phyloP scores from a whole-genome alignment of 2,113 vertebrate genomes.

The Epinephelus lanceolatus region DNA sequence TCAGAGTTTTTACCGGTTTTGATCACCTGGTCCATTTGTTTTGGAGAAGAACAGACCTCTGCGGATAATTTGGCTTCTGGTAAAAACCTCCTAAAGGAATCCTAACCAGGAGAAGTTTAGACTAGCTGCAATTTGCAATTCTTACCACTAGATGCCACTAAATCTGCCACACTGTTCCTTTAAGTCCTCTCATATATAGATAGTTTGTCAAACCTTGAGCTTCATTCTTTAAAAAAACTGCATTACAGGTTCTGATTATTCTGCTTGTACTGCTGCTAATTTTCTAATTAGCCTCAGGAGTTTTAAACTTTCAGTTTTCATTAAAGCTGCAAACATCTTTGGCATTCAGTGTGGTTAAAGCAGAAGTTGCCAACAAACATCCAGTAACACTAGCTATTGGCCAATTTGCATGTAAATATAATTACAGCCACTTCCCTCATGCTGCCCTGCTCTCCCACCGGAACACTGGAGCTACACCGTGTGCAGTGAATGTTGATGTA shows the following conservation, averaged over 20 bases:
- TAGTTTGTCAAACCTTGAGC: background rate
- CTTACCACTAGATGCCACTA: no score
- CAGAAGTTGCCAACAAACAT: background rate
- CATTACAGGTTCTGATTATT: background rate
- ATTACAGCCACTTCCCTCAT: background rate
- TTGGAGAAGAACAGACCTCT: no score
- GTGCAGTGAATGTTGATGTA: background rate
- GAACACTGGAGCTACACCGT: background rate
- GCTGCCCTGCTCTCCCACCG: background rate
- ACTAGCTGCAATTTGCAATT: no score
- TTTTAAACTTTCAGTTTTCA: constrained; percentile 1
- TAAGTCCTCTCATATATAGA: background rate
- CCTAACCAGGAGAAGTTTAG: no score
- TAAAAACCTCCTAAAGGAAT: no score
- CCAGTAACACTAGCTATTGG: background rate
- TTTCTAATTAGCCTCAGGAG: background rate
- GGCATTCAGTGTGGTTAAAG: background rate
- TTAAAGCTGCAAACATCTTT: constrained; percentile 26
- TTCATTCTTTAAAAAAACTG: background rate
- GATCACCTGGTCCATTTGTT: no score
- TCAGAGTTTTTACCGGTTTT: no score
- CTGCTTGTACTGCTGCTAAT: background rate
- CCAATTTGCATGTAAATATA: constrained; percentile 20
- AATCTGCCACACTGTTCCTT: no score
- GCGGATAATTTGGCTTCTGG: no score